Base-by-base conservation (phyloP, 2,113 vertebrate species). In the Anarhynchus alexandrinus region DNA sequence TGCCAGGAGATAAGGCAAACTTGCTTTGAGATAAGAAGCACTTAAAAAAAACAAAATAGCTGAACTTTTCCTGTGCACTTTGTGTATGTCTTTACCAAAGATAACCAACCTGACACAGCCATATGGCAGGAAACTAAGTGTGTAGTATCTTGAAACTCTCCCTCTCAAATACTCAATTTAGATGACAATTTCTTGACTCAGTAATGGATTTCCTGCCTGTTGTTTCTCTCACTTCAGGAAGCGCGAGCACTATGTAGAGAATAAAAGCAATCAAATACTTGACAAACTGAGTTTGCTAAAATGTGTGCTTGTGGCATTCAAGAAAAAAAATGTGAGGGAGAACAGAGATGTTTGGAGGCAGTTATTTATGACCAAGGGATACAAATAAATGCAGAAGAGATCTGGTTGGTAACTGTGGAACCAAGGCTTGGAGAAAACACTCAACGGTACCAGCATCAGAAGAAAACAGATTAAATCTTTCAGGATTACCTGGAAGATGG, bases 91-190 rank as follows among this genome's bases (percentile, higher is more conserved):
- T 70, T 85, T 49, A 79, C 26, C 0, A 2, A 93, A 82, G 73
- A 89, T 49, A 92, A 76, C 23, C 61, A 91, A 47, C 21, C 27
- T 91, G 92, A 95, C 92, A 92, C 17, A 71, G 43, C 80, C 86
- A 97, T 94, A 95, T 93, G 93, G n/a, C 57, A 69, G 73, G 70
- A 94, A 93, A 64, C 21, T 38, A 51, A 40, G 32, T 36, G 14
- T 36, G 21, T 57, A 76, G 42, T 87, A 49, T 58, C 62, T 91
- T 82, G 61, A 87, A 96, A 91, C 21, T 52, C 25, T 91, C 17
- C 9, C 36, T 92, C 57, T 18, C 49, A 5, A 69, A 42, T 19
- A 40, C 25, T 40, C 27, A 89, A 86, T 88, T 77, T 81, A 74
- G 70, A 82, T 42, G 65, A 72, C 61, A 86, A 84, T 66, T 92